These are phyloP conservation scores for Poeciliopsis occidentalis DNA, from an alignment of 2,113 vertebrate genomes.

Conservation along the genomic window DNA sequence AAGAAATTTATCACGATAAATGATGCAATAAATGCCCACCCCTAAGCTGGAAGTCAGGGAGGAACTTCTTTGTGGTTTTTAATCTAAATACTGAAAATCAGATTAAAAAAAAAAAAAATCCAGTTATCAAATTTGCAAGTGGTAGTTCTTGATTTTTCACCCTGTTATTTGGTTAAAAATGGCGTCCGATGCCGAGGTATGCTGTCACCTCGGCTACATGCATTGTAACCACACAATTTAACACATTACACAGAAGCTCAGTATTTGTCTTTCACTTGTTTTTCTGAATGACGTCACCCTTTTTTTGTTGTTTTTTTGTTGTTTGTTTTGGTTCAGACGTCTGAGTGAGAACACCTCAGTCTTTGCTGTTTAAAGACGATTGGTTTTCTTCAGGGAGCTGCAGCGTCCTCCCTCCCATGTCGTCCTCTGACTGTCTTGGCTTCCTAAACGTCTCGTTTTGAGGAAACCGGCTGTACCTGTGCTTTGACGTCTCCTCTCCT, in stretches of 20 bases:
- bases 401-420: not conserved
- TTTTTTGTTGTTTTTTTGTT: too few relatives aligned
- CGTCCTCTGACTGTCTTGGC: not conserved
- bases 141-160: not conserved
- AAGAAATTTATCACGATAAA: too few relatives aligned
- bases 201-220: too few relatives aligned
- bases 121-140: not conserved
- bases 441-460: not conserved
- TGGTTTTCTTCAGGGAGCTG: conserved; percentile 16
- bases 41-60: too few relatives aligned
- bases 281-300: not conserved
- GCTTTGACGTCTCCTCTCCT: not conserved
- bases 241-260: not conserved
- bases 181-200: too few relatives aligned
- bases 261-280: not conserved
- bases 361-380: conserved; percentile 13
- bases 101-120: too few relatives aligned
- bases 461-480: not conserved
- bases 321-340: too few relatives aligned
- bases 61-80: not conserved
- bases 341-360: conserved; percentile 18
- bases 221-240: not conserved
- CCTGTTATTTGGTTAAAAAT: too few relatives aligned
- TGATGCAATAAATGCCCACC: too few relatives aligned
- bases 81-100: not conserved